Conservation (phyloP, 2,888 invertebrate genomes). For the Latrodectus elegans region DNA sequence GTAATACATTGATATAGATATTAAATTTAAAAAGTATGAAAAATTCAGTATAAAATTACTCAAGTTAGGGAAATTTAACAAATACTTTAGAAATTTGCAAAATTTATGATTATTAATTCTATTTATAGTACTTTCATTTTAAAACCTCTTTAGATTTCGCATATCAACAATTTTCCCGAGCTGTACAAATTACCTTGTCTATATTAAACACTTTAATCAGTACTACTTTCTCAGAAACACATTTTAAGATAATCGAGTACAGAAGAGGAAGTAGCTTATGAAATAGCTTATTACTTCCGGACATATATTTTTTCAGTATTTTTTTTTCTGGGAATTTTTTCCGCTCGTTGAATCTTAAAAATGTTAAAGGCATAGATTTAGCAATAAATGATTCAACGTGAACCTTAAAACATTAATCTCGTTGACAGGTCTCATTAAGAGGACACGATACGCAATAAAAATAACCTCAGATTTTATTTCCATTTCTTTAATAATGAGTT, state of each 20-base stretch:
- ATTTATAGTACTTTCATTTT: no score
- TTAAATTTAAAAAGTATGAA: no score
- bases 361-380: conserved; percentile 4
- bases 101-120: no score
- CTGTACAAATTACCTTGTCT: background rate
- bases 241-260: conserved; percentile 41
- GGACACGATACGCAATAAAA: conserved; percentile 42
- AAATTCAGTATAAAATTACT: no score
- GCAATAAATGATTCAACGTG: conserved; percentile 23
- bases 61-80: no score
- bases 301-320: background rate
- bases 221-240: conserved; percentile 40
- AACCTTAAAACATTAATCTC: conserved; percentile 39
- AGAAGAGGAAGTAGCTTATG: conserved; percentile 42
- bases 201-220: conserved; percentile 44
- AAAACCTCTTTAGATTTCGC: no score
- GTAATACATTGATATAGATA: no score
- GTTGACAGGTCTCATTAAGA: conserved; percentile 49
- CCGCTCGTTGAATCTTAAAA: conserved; percentile 24
- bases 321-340: background rate
- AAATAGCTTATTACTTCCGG: conserved; percentile 52
- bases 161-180: no score
- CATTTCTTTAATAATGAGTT: background rate
- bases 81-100: no score
- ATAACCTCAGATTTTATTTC: background rate